phyloP scores from a whole-genome alignment of 2,797 vertebrate genomes.

The Chaetodon trifasciatus region DNA sequence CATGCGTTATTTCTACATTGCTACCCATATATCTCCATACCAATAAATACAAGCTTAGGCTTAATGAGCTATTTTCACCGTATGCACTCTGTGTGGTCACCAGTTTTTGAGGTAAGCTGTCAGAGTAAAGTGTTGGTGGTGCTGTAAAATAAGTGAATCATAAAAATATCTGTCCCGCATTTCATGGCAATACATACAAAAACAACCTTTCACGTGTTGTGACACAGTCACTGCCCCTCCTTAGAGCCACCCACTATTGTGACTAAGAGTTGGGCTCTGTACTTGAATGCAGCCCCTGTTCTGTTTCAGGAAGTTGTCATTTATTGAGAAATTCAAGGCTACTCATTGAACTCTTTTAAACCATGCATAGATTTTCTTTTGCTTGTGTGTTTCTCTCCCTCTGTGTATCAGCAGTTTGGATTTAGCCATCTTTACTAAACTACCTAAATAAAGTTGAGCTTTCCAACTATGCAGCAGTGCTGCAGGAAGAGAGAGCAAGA shows the following conservation, averaged over 20 bases:
- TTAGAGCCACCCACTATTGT: background rate
- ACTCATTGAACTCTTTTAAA: background rate
- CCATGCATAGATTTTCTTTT: background rate
- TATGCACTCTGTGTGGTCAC: background rate
- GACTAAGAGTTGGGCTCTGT: background rate
- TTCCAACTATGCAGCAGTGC: background rate
- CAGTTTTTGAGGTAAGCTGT: too few relatives aligned
- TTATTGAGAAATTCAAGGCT: background rate
- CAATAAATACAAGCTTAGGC: background rate
- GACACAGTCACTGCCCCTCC: background rate
- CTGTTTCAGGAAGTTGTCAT: background rate
- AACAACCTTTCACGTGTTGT: background rate
- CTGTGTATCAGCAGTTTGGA: background rate
- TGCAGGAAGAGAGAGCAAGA: background rate
- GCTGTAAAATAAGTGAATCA: background rate
- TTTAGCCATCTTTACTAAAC: background rate
- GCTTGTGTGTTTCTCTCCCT: background rate
- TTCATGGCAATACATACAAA: background rate
- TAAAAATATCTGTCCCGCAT: background rate
- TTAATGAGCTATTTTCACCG: background rate
- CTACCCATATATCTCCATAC: background rate
- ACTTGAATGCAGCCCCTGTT: background rate
- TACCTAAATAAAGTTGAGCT: background rate
- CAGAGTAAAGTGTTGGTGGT: background rate
- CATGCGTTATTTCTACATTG: background rate